A percentile compares a stretch with the other conserved stretches of the same genome.
Conservation (phyloP, 2,797 vertebrate species). For the Rallus crepitans region DNA sequence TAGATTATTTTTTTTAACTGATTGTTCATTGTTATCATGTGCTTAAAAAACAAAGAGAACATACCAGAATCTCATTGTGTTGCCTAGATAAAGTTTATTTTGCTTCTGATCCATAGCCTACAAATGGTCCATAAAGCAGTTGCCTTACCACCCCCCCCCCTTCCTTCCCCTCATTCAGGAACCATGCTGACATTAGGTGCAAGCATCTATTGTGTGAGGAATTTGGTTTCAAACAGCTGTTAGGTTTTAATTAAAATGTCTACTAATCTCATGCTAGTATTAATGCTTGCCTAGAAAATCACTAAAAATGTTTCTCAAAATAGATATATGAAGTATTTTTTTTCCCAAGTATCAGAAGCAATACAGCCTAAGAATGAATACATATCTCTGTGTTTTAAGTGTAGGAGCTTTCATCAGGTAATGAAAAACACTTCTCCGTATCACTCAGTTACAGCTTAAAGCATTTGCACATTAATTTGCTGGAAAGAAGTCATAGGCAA, state of each 20-base stretch:
- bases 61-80: not conserved
- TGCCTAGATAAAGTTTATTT: constrained; percentile 30
- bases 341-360: not conserved
- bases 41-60: constrained; percentile 9
- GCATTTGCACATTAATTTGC: not conserved
- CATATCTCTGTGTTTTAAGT: rapidly evolving
- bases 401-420: not conserved
- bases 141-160: not conserved
- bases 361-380: not conserved
- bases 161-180: not conserved
- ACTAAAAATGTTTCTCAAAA: not conserved
- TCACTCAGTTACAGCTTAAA: not conserved
- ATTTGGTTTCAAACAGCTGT: not conserved
- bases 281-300: not conserved
- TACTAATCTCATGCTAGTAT: not conserved
- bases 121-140: not conserved
- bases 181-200: not conserved
- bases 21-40: not conserved
- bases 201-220: not conserved
- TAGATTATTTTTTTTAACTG: not conserved
- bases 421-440: not conserved
- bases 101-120: not conserved
- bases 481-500: not conserved
- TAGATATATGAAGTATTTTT: not conserved
- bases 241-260: constrained; percentile 14